Evolutionary conservation across 2,113 vertebrate genomes (phyloP), one percentile per base, ranked within the genome.

Genomic region (Kryptolebias marmoratus): DNA sequence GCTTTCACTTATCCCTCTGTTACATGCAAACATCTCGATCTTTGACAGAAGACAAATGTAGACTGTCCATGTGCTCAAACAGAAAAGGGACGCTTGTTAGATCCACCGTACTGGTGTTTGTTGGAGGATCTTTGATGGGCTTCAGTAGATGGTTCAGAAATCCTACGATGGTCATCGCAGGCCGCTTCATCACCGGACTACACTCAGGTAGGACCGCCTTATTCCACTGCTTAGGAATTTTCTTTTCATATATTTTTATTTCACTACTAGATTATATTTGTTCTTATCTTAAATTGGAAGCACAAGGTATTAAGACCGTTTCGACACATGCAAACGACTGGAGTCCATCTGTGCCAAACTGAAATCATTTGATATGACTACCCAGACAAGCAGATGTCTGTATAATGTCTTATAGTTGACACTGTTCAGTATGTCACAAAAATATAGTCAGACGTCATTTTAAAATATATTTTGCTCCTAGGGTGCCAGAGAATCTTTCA

Each of bases 21-120:
- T 42, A 7, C 6, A n/a, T 30, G 2, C 11, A 32, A 39, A 18
- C 32, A 62, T 11, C 7, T 3, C 16, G 27, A 39, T 50, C 0
- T 48, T 3, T n/a, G 3, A 47, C 11, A 44, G 5, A 16, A 30
- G 39, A 31, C 42, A 16, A 68, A 11, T 18, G 30, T 18, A 10
- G 0, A 65, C 8, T 13, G 30, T 36, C 13, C 5, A n/a, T 77
- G 28, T 77, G 4, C 78, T 31, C 52, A 1, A 70, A 83, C 87
- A 97, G 96, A 91, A 97, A 94, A 2, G 95, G 96, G 14, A 90
- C 94, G 0, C 84, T 97, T 80, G 93, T 95, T 75, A 90, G 90
- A 68, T 92, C 94, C 3, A 77, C 93, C 0, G 54, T 93, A 31
- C 93, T 97, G 9, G 91, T 97, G 73, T 95, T 97, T 58, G 70